Evolutionary conservation across 2,797 vertebrate genomes (phyloP).

Genomic region (Echeneis naucrates): DNA sequence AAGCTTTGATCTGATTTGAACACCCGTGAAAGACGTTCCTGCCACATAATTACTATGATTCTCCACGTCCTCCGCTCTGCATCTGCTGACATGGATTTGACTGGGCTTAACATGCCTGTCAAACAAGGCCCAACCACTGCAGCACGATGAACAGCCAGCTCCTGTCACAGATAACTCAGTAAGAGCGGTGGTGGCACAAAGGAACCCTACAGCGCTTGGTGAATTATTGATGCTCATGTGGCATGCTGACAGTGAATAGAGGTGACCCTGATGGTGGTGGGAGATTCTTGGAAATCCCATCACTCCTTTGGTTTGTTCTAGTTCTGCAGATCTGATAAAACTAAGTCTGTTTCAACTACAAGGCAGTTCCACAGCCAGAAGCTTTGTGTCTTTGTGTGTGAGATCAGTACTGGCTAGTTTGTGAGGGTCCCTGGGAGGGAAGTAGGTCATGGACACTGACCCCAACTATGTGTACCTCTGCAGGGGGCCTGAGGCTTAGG

Average conservation of each 20-base stretch:
- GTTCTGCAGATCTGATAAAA: slow-evolving; percentile 37
- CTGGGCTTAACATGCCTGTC: slow-evolving; percentile 59
- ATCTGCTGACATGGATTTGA: slow-evolving; percentile 62
- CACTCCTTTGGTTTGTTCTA: slow-evolving; percentile 26
- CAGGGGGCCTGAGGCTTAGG: slow-evolving; percentile 62
- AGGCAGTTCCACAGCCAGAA: slow-evolving; percentile 16
- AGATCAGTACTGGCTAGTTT: slow-evolving; percentile 33
- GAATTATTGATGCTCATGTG: slow-evolving; percentile 83
- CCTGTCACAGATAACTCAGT: slow-evolving; percentile 73
- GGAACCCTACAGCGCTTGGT: slow-evolving; percentile 68
- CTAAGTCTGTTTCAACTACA: slow-evolving; percentile 24
- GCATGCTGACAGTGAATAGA: slow-evolving; percentile 59
- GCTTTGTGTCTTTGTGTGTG: slow-evolving; percentile 24
- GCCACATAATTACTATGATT: slow-evolving; percentile 38
- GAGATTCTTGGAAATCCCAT: slow-evolving; percentile 49
- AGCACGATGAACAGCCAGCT: slow-evolving; percentile 62
- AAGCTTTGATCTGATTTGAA: slow-evolving; percentile 46
- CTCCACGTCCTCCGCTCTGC: slow-evolving; percentile 42
- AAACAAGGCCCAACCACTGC: slow-evolving; percentile 48
- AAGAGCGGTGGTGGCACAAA: slow-evolving; percentile 67
- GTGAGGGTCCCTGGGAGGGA: slow-evolving; percentile 35
- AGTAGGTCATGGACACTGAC: slow-evolving; percentile 73
- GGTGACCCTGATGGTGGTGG: slow-evolving; percentile 56
- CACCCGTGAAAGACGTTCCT: slow-evolving; percentile 20
- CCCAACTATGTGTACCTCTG: slow-evolving; percentile 73